Evolutionary conservation across 2,113 vertebrate species (phyloP).

Genomic region (Channa maculata): DNA sequence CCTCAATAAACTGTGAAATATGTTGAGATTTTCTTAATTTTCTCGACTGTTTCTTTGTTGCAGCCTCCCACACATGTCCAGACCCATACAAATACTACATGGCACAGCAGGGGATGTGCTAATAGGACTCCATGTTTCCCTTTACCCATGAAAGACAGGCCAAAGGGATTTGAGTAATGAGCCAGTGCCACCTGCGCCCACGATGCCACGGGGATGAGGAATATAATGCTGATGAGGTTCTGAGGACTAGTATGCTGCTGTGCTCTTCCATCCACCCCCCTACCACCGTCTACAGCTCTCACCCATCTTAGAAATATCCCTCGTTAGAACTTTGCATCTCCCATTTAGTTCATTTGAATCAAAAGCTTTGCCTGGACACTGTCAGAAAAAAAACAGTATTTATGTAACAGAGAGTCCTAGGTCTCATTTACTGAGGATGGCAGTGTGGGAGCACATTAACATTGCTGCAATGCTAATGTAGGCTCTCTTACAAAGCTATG

Average conservation of each 20-base stretch:
- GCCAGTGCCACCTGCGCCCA: conserved; percentile 64
- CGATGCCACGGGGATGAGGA: conserved; percentile 22
- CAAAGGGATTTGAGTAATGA: conserved; percentile 62
- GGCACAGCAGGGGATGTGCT: conserved; percentile 48
- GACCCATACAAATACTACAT: conserved; percentile 25
- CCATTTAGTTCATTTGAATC: conserved; percentile 15
- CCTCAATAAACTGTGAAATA: conserved; percentile 1
- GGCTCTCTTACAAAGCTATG: conserved; percentile 15
- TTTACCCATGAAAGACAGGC: conserved; percentile 36
- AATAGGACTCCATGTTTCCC: conserved; percentile 47
- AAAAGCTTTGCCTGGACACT: not conserved
- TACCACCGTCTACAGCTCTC: not conserved
- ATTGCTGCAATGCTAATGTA: conserved; percentile 14
- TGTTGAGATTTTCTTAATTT: not conserved
- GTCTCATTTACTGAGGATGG: not conserved
- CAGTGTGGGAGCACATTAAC: conserved; percentile 8
- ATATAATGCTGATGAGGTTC: conserved; percentile 40
- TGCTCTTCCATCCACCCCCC: not conserved
- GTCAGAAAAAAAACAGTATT: conserved; percentile 6
- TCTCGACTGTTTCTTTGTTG: not conserved
- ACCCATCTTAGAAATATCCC: conserved; percentile 27
- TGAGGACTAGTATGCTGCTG: conserved; percentile 26
- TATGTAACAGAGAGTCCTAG: conserved; percentile 10
- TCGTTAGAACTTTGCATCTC: conserved; percentile 3
- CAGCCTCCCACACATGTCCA: conserved; percentile 32